These are phyloP conservation scores for Cylindroiulus punctatus DNA, from an alignment of 2,888 invertebrate genomes.

Conservation along the genomic window DNA sequence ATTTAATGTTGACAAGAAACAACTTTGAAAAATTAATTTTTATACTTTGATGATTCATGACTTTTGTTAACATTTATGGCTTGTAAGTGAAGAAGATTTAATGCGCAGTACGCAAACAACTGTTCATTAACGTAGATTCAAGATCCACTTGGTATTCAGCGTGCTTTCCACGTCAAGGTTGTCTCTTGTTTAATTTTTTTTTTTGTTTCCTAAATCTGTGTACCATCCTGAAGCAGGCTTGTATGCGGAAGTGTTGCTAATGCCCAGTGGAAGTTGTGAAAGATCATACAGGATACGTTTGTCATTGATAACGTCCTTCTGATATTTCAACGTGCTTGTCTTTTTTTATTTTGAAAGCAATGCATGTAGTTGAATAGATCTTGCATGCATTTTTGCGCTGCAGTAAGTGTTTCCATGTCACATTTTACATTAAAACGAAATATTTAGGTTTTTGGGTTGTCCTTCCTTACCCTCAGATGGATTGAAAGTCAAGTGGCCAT, in stretches of 20 bases:
- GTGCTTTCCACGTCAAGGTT: slow-evolving; percentile 1
- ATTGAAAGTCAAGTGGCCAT: not conserved
- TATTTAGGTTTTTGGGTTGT: not conserved
- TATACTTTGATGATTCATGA: not conserved
- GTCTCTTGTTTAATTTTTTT: not conserved
- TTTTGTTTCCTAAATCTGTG: not conserved
- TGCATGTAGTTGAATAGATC: not conserved
- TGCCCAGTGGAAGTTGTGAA: not conserved
- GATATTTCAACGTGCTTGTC: not conserved
- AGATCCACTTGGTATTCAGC: not conserved
- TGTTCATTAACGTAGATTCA: not conserved
- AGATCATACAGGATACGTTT: slow-evolving; percentile 27
- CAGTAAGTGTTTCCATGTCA: not conserved
- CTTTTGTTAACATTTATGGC: not conserved
- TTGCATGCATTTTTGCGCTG: not conserved
- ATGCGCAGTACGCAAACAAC: not conserved
- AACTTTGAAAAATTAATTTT: not conserved
- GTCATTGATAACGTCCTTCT: slow-evolving; percentile 1
- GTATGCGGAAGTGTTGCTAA: slow-evolving; percentile 12
- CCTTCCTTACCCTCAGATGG: not conserved
- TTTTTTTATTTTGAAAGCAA: not conserved
- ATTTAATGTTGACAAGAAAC: slow-evolving; percentile 1
- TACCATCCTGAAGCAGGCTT: not conserved
- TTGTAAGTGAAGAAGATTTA: not conserved
- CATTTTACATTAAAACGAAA: not conserved